Conservation (phyloP, 2,113 vertebrate species). For the Synodontis membranacea region DNA sequence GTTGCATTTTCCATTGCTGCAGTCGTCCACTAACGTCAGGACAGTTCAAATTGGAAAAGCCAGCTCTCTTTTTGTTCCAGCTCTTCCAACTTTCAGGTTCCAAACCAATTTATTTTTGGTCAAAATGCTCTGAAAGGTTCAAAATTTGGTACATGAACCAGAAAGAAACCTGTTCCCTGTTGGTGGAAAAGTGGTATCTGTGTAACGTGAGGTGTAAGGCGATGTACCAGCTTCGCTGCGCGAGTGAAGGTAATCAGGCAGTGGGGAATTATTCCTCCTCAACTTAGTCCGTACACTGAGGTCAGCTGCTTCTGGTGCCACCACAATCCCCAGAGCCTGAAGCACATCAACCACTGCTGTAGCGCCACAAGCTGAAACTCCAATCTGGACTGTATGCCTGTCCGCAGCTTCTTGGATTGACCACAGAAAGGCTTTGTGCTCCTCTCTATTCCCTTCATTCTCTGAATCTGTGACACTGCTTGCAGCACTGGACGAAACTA, state of each 20-base stretch:
- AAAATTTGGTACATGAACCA: too few species aligned
- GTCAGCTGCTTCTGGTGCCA: conserved; percentile 64
- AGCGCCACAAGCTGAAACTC: conserved; percentile 73
- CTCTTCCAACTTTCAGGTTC: too few species aligned
- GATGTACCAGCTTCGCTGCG: conserved; percentile 71
- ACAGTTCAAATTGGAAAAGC: too few species aligned
- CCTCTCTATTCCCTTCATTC: conserved; percentile 26
- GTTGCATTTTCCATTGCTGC: too few species aligned
- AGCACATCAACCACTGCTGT: conserved; percentile 75
- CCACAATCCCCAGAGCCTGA: conserved; percentile 68
- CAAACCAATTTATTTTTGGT: too few species aligned
- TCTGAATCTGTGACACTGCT: neutral
- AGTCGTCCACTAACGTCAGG: too few species aligned
- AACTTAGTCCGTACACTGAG: conserved; percentile 66
- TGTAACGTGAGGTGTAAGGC: neutral
- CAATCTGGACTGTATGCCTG: conserved; percentile 75
- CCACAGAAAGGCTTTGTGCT: conserved; percentile 71
- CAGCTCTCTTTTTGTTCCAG: too few species aligned
- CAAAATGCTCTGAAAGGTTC: too few species aligned
- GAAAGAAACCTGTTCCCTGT: too few species aligned
- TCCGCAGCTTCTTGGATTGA: conserved; percentile 71
- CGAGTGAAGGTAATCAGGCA: conserved; percentile 74
- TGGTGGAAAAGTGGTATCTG: too few species aligned
- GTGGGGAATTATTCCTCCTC: conserved; percentile 68
- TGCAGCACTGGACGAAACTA: neutral